A percentile compares a stretch with the other conserved stretches of the same genome.
These are phyloP conservation scores for Acutogordius australiensis DNA, from an alignment of 2,888 invertebrate genomes.

Conservation along the genomic window DNA sequence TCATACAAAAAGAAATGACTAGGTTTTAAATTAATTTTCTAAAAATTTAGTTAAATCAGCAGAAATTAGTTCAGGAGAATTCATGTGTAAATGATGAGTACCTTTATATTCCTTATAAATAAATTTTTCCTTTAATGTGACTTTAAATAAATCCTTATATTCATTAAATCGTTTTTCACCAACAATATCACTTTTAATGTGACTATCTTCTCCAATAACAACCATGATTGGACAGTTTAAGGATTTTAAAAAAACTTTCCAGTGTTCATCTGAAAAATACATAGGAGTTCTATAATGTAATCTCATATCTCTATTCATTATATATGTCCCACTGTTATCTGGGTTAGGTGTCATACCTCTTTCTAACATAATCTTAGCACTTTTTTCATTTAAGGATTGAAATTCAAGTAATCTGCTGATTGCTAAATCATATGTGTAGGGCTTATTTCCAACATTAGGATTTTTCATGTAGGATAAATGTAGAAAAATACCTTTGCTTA, in stretches of 20 bases:
- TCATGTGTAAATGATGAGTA: conserved; percentile 9
- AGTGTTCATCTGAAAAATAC: conserved; percentile 5
- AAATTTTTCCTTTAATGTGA: not conserved
- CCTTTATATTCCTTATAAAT: not conserved
- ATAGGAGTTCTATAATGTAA: not conserved
- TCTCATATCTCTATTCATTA: conserved; percentile 5
- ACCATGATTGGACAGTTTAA: not conserved
- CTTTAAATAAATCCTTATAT: not conserved
- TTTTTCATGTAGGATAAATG: not conserved
- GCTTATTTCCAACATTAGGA: not conserved
- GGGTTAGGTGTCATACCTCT: not conserved
- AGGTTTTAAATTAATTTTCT: not conserved
- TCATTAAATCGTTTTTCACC: not conserved
- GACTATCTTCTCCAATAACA: not conserved
- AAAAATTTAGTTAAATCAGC: not conserved
- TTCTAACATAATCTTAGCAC: not conserved
- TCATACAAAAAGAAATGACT: too few relatives aligned
- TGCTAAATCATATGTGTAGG: not conserved
- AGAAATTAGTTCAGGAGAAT: conserved; percentile 5
- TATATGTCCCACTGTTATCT: not conserved
- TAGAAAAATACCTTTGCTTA: not conserved
- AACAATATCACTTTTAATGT: not conserved
- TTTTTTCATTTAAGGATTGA: not conserved
- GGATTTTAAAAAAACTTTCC: not conserved
- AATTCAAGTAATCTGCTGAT: not conserved